phyloP scores from a whole-genome alignment of 53 echinoderm and acorn worm genomes.

The Apostichopus leukothele region DNA sequence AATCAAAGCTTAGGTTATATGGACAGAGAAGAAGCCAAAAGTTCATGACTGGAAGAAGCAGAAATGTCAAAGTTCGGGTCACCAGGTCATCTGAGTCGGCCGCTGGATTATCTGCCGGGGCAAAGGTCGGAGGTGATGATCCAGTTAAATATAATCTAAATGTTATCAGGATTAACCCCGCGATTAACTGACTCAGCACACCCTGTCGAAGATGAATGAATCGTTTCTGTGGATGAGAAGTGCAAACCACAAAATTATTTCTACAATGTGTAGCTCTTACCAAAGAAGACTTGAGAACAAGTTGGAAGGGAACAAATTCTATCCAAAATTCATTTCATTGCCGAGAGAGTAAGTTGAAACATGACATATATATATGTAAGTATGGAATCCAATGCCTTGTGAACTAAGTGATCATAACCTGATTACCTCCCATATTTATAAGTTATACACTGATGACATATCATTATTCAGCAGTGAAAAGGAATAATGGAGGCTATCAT shows the following conservation, averaged over 20 bases:
- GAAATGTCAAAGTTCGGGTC: conserved; percentile 84
- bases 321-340: too few relatives aligned
- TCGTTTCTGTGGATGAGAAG: conserved; percentile 50
- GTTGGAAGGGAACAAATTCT: too few relatives aligned
- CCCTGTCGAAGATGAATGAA: conserved; percentile 54
- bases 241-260: not conserved
- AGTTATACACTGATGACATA: too few relatives aligned
- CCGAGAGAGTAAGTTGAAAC: too few relatives aligned
- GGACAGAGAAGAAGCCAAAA: conserved; percentile 87
- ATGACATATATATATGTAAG: too few relatives aligned
- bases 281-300: too few relatives aligned
- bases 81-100: conserved; percentile 70
- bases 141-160: conserved; percentile 82
- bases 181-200: conserved; percentile 56
- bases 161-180: conserved; percentile 60
- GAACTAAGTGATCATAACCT: too few relatives aligned
- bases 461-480: too few relatives aligned
- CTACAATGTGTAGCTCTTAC: too few relatives aligned
- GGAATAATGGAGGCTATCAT: too few relatives aligned
- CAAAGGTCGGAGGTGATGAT: conserved; percentile 74
- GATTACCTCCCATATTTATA: too few relatives aligned
- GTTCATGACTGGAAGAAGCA: conserved; percentile 81
- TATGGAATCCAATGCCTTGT: too few relatives aligned
- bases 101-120: conserved; percentile 93
- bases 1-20: conserved; percentile 81